Conservation (phyloP, 1,140 invertebrate genomes). For the Leucophenga varia region DNA sequence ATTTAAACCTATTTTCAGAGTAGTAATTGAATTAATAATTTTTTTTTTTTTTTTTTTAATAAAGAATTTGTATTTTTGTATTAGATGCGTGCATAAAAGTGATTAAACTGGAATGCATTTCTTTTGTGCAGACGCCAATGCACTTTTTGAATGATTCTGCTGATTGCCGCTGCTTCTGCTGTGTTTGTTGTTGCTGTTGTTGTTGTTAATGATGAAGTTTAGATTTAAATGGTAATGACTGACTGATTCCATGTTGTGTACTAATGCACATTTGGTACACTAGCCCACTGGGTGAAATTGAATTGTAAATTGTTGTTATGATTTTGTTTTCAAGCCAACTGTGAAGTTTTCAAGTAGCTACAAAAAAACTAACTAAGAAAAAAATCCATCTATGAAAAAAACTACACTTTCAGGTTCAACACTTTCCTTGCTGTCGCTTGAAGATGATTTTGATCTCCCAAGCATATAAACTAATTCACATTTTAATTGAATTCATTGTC, state of each 20-base stretch:
- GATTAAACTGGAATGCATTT: conserved; percentile 22
- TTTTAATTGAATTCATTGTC: no score
- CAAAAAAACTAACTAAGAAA: no score
- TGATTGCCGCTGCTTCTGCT: conserved; percentile 1
- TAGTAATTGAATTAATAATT: no score
- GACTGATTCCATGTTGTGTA: conserved; percentile 4
- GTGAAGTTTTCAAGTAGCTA: conserved; percentile 15
- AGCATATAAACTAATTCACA: no score
- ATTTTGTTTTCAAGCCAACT: conserved; percentile 43
- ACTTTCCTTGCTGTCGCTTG: no score
- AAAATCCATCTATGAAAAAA: no score
- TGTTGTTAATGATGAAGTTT: not conserved
- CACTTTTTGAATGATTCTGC: conserved; percentile 11
- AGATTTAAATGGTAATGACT: no score
- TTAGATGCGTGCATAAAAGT: conserved; percentile 37
- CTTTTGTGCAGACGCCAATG: not conserved
- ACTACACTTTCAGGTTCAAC: no score
- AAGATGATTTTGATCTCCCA: no score
- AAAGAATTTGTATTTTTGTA: conserved; percentile 17
- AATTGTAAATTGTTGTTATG: conserved; percentile 39
- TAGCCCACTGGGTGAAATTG: conserved; percentile 55
- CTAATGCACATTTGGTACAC: conserved; percentile 47
- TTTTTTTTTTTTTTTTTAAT: no score
- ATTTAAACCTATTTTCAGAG: no score
- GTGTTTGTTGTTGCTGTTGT: not conserved